phyloP scores from a whole-genome alignment of 1,140 invertebrate species.

The Drosophila nasuta region DNA sequence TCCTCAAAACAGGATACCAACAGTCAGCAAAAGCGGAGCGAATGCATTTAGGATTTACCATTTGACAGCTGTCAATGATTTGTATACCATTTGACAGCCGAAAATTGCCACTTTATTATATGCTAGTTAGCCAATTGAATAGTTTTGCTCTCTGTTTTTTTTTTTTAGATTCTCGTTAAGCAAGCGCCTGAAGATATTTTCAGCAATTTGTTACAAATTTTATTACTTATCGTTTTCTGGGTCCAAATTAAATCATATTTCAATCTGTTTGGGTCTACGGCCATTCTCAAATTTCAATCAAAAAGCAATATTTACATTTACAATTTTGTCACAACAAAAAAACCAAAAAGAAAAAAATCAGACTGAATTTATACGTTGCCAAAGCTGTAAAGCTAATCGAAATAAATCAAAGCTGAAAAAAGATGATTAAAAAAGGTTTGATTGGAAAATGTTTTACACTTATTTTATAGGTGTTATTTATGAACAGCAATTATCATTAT shows the following conservation, averaged over 20 bases:
- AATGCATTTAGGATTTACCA: conserved; percentile 56
- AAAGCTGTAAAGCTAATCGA: conserved; percentile 23
- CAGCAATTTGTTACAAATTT: conserved; percentile 11
- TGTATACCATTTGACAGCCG: conserved; percentile 51
- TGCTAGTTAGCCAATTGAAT: neutral
- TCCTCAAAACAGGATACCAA: conserved; percentile 22
- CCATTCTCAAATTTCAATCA: conserved; percentile 65
- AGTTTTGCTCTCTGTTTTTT: conserved; percentile 1
- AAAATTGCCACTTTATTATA: conserved; percentile 49
- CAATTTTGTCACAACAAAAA: conserved; percentile 33
- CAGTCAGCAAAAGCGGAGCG: neutral
- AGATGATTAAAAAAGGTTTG: neutral
- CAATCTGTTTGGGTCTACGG: conserved; percentile 19
- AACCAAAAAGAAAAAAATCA: conserved; percentile 45
- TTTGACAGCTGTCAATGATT: conserved; percentile 63
- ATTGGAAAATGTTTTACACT: conserved; percentile 1
- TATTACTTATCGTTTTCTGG: neutral
- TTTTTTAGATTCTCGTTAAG: neutral
- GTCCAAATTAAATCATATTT: conserved; percentile 50
- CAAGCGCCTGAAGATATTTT: neutral
- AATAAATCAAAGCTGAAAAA: conserved; percentile 8
- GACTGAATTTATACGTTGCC: conserved; percentile 16
- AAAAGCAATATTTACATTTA: conserved; percentile 71
- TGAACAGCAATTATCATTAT: too few relatives aligned
- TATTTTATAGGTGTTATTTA: neutral